These are phyloP conservation scores for Crenuchus spilurus DNA, from an alignment of 2,797 vertebrate species.

Conservation along the genomic window DNA sequence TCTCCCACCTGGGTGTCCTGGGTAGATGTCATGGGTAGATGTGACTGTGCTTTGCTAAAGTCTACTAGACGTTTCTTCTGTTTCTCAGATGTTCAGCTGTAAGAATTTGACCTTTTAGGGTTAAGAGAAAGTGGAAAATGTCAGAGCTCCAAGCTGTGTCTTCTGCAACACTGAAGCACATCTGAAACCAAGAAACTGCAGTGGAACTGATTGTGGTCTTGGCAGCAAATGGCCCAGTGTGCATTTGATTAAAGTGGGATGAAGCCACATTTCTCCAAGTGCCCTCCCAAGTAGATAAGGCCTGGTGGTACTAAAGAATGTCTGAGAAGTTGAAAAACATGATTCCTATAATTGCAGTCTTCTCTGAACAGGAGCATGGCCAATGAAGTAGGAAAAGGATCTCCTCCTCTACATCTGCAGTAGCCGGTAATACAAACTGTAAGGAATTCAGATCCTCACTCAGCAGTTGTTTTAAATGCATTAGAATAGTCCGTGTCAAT, in stretches of 20 bases:
- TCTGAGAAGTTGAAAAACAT: slow-evolving; percentile 9
- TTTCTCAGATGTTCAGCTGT: slow-evolving; percentile 1
- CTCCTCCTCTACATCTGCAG: not conserved
- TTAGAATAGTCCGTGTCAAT: not conserved
- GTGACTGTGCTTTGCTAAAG: not conserved
- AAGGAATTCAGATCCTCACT: slow-evolving; percentile 12
- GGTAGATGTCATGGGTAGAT: too few relatives aligned
- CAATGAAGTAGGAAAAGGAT: not conserved
- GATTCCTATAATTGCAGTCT: not conserved
- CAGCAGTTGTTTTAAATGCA: slow-evolving; percentile 21
- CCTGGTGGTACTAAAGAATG: slow-evolving; percentile 6
- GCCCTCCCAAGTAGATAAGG: not conserved
- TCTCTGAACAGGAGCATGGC: not conserved
- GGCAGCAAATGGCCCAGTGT: slow-evolving; percentile 32
- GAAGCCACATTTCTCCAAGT: slow-evolving; percentile 27
- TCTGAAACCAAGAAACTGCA: slow-evolving; percentile 14
- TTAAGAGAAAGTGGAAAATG: slow-evolving; percentile 17
- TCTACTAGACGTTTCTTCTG: not conserved
- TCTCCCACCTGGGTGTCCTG: too few relatives aligned
- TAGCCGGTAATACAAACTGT: not conserved
- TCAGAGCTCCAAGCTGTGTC: not conserved
- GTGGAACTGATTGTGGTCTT: slow-evolving; percentile 30
- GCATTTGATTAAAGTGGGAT: slow-evolving; percentile 34
- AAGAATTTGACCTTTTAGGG: not conserved
- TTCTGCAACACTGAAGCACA: slow-evolving; percentile 17